Conservation (phyloP, 2,797 vertebrate genomes). For the Alosa sapidissima region DNA sequence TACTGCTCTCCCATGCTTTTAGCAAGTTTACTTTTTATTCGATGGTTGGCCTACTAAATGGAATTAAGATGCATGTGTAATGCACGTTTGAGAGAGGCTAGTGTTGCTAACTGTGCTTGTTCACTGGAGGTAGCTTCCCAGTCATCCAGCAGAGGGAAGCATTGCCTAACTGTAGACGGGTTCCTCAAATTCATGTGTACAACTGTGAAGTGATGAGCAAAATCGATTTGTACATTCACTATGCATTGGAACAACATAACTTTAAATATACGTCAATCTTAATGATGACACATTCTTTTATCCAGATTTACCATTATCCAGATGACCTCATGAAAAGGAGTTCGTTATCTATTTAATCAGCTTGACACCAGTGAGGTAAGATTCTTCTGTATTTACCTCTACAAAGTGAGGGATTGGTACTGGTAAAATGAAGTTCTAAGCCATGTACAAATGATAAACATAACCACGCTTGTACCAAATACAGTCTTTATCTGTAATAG, state of each 20-base stretch:
- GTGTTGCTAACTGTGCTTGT: not conserved
- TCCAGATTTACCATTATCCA: not conserved
- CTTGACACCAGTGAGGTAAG: conserved; percentile 11
- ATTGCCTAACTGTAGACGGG: conserved; percentile 1
- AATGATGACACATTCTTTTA: not conserved
- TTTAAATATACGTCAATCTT: not conserved
- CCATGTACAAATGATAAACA: not conserved
- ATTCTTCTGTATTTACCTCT: not conserved
- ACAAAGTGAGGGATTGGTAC: not conserved
- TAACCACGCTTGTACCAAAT: too few species aligned
- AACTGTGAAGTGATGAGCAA: not conserved
- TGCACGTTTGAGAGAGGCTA: not conserved
- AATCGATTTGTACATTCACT: not conserved
- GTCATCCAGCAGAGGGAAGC: conserved; percentile 34
- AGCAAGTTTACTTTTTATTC: not conserved
- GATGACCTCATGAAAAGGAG: conserved; percentile 12
- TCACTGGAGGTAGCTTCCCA: not conserved
- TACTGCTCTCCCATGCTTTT: not conserved
- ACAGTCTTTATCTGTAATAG: too few species aligned
- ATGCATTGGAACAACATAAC: not conserved
- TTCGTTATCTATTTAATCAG: conserved; percentile 11
- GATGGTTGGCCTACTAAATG: not conserved
- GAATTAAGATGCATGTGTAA: not conserved
- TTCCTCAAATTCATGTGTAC: not conserved
- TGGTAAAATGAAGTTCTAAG: not conserved